A percentile compares a stretch with the other conserved stretches of the same genome.
Conservation (phyloP, 2,888 invertebrate species). For the Eulithis testata region DNA sequence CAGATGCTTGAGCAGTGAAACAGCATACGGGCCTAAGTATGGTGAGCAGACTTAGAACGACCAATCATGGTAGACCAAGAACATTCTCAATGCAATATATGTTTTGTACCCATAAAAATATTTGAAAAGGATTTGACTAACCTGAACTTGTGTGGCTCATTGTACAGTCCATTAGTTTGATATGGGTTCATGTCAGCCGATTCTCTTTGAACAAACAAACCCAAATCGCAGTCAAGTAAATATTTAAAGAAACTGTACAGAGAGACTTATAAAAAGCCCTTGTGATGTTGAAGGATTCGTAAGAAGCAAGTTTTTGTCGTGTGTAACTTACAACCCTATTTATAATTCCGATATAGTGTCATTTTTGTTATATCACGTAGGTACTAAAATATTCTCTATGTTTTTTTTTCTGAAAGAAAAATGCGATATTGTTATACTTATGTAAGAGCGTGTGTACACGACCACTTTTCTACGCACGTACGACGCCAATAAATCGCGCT, state of each 20-base stretch:
- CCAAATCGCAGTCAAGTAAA: slow-evolving; percentile 6
- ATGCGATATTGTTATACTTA: too few relatives aligned
- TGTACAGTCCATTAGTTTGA: slow-evolving; percentile 40
- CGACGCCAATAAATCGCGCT: too few relatives aligned
- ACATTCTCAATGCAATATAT: neutral
- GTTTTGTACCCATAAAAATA: slow-evolving; percentile 1
- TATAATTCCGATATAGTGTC: neutral
- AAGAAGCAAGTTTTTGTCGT: neutral
- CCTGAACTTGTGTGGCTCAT: slow-evolving; percentile 10
- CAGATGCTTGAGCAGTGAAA: too few relatives aligned
- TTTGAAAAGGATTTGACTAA: slow-evolving; percentile 8
- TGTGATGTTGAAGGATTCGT: slow-evolving; percentile 3
- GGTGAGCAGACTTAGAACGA: too few relatives aligned
- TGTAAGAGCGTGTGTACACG: too few relatives aligned
- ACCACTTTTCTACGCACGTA: too few relatives aligned
- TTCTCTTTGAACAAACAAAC: slow-evolving; percentile 28
- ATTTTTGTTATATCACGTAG: neutral
- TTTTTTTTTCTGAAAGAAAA: neutral
- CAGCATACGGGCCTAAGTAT: too few relatives aligned
- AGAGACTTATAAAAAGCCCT: slow-evolving; percentile 2
- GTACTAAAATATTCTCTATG: neutral
- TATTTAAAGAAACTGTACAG: slow-evolving; percentile 4
- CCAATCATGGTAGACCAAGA: too few relatives aligned
- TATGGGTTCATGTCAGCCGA: slow-evolving; percentile 36
- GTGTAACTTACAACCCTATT: neutral